These are phyloP conservation scores for Sinosuthora webbiana DNA, from an alignment of 2,113 vertebrate species.

Conservation along the genomic window DNA sequence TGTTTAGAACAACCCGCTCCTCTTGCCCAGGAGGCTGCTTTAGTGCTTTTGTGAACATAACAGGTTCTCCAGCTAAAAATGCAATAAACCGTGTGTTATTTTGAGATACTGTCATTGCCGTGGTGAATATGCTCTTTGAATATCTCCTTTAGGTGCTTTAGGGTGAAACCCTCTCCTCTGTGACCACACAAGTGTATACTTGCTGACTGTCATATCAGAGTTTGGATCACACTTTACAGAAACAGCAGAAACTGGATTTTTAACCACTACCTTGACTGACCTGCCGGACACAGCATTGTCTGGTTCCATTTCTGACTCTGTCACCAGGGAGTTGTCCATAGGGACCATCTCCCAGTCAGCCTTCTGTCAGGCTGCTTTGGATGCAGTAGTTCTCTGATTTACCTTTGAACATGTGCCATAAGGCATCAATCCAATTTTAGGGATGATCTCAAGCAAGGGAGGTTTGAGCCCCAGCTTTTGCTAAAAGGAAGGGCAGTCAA, in stretches of 20 bases:
- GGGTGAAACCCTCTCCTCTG: constrained; percentile 3
- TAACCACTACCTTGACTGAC: constrained; percentile 27
- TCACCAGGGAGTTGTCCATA: neutral
- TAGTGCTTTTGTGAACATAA: neutral
- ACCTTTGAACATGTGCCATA: constrained; percentile 12
- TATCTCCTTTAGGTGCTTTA: neutral
- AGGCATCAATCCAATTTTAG: neutral
- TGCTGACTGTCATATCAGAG: neutral
- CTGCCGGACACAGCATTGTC: neutral
- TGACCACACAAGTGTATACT: neutral
- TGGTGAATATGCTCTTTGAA: neutral
- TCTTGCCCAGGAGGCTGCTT: neutral
- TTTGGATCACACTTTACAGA: neutral
- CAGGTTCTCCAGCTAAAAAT: constrained; percentile 1
- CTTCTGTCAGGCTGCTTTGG: constrained; percentile 6
- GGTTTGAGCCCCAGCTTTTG: neutral
- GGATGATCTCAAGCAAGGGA: neutral
- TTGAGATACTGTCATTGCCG: neutral
- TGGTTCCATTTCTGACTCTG: neutral
- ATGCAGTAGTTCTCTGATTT: constrained; percentile 53
- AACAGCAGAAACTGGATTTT: constrained; percentile 1
- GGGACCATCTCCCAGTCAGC: neutral
- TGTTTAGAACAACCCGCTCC: neutral
- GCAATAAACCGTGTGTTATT: neutral
- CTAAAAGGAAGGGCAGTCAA: neutral